Conservation (phyloP, 1,140 invertebrate species). For the Anoplophora glabripennis region DNA sequence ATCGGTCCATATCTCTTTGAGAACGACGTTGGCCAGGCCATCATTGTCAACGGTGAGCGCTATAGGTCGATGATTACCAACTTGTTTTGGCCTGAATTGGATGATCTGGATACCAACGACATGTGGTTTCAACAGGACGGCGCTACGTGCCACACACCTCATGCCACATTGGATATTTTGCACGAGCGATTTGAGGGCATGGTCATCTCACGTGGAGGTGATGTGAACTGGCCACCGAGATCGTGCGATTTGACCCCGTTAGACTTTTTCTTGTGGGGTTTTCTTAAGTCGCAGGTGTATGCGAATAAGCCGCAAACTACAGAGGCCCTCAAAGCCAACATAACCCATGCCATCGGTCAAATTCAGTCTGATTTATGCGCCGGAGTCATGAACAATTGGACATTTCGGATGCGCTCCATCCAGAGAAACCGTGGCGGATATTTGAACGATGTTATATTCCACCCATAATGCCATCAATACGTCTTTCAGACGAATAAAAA, state of each 20-base stretch:
- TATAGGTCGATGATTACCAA: conserved; percentile 25
- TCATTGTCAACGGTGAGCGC: conserved; percentile 13
- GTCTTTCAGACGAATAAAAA: conserved; percentile 3
- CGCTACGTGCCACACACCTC: too few relatives aligned
- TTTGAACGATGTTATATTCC: conserved; percentile 4
- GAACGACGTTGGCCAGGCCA: conserved; percentile 12
- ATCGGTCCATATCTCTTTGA: conserved; percentile 26
- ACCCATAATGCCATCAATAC: background rate
- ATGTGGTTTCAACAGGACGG: too few relatives aligned
- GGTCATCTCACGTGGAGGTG: conserved; percentile 48
- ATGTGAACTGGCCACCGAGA: conserved; percentile 47
- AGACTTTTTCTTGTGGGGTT: conserved; percentile 49
- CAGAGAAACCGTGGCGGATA: background rate
- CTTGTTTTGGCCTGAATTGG: conserved; percentile 21
- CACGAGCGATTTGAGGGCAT: conserved; percentile 35
- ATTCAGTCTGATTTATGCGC: background rate
- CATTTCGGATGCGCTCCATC: background rate
- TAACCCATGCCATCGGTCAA: conserved; percentile 4
- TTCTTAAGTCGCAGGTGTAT: conserved; percentile 46
- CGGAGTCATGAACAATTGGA: background rate
- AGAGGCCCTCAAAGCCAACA: conserved; percentile 8
- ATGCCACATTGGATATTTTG: conserved; percentile 33
- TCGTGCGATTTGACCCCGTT: conserved; percentile 47
- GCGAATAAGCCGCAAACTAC: conserved; percentile 11
- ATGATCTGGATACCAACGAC: conserved; percentile 26